Percentiles rank a stretch among this genome's conserved stretches.
Evolutionary conservation across 2,888 invertebrate species (phyloP).

Genomic region (Xestia ashworthii): DNA sequence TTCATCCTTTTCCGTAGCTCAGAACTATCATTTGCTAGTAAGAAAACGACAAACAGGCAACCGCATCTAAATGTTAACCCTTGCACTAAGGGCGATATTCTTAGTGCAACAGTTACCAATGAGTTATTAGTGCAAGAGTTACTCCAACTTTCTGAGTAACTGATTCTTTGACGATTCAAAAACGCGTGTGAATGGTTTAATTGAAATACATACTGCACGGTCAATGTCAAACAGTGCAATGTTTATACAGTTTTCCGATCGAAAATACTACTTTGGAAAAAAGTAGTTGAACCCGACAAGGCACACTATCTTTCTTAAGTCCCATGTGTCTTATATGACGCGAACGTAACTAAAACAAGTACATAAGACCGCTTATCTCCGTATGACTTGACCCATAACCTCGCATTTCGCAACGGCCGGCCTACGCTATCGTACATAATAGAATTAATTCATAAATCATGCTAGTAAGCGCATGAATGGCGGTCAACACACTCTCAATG

Average conservation of each 20-base stretch:
- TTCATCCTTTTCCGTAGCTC: background rate
- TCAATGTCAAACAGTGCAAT: background rate
- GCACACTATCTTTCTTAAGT: background rate
- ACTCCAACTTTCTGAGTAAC: background rate
- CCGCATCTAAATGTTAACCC: no score
- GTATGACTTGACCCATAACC: conserved; percentile 62
- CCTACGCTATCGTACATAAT: conserved; percentile 59
- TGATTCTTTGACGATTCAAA: background rate
- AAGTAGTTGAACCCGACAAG: background rate
- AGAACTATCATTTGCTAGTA: background rate
- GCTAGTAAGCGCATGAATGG: conserved; percentile 64
- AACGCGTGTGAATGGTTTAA: background rate
- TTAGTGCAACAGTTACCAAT: no score
- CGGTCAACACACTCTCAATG: conserved; percentile 67
- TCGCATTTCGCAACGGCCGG: conserved; percentile 58
- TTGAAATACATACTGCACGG: background rate
- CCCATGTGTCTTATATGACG: background rate
- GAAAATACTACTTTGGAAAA: background rate
- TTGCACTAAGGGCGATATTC: background rate
- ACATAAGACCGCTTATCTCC: conserved; percentile 51
- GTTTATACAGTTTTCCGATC: background rate
- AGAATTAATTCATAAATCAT: conserved; percentile 74
- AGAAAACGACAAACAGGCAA: background rate
- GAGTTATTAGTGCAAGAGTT: no score
- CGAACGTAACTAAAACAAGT: conserved; percentile 26